Evolutionary conservation across 1,140 invertebrate genomes (phyloP), one percentile per base, ranked within the genome.

Genomic region (Penaeus chinensis): DNA sequence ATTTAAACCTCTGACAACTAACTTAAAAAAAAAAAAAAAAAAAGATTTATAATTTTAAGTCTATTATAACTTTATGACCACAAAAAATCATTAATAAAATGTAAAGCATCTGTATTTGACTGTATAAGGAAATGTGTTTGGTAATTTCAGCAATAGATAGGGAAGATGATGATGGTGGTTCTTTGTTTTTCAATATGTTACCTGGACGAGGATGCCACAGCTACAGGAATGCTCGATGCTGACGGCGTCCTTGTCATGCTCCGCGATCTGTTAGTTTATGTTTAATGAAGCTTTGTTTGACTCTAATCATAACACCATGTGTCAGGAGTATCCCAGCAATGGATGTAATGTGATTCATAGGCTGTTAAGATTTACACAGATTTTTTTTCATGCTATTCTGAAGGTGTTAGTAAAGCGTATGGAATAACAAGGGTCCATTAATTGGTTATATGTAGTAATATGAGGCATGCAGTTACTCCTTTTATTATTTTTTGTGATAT

Each of bases 171-270:
- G 19, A 80, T 24, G 47, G 32, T 27, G 27, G 78, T 27, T 19
- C 4, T 27, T 32, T 74, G 71, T 37, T 37, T 74, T 11, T 4
- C 18, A 74, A 80, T 24, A 18, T 20, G 71, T 85, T 89, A 89
- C 89, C 89, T 89, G 65, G 80, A 82, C 76, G 82, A 87, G 69
- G 81, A 60, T 69, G 82, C 61, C 85, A 89, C 89, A 69, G 89
- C 85, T 61, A 85, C 86, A 27, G 89, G 89, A 61, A 89, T 89
- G 82, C 89, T 87, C 62, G 89, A 89, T 63, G 85, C 76, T 74
- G 89, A 89, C 66, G 89, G 82, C 63, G 86, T 84, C 63, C 89
- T 83, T 66, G 89, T 84, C 89, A 89, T 89, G 85, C 89, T 89
- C 82, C 89, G 81, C 60, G 89, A 89, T 83, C 89, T 89, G 85